Percentiles rank a stretch among this genome's conserved stretches.
phyloP scores from a whole-genome alignment of 1,140 invertebrate species.

The Amyelois transitella region DNA sequence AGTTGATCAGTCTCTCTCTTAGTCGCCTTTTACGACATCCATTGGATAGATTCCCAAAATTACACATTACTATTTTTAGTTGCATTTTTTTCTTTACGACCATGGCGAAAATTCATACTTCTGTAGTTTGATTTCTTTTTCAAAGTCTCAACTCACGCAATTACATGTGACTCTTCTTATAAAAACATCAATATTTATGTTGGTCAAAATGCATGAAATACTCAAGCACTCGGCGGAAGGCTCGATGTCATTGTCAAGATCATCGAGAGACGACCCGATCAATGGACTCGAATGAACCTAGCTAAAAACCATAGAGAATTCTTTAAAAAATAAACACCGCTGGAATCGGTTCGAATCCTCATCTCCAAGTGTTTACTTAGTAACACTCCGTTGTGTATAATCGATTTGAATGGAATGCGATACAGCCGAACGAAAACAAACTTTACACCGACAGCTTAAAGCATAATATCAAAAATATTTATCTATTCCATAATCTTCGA shows the following conservation, averaged over 20 bases:
- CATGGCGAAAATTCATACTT: no score
- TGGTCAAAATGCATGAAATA: slow-evolving; percentile 18
- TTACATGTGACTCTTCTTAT: background rate
- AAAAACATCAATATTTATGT: slow-evolving; percentile 10
- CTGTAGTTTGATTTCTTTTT: no score
- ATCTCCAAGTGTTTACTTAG: slow-evolving; percentile 68
- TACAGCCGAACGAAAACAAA: background rate
- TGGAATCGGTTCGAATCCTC: slow-evolving; percentile 60
- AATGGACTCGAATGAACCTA: slow-evolving; percentile 57
- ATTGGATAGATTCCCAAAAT: no score
- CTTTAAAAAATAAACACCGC: slow-evolving; percentile 68
- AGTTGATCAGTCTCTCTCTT: no score
- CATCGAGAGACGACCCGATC: slow-evolving; percentile 38
- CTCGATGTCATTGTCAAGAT: slow-evolving; percentile 36
- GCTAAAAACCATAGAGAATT: slow-evolving; percentile 62
- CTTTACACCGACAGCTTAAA: background rate
- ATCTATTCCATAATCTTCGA: background rate
- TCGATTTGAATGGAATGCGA: slow-evolving; percentile 51
- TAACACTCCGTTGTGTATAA: slow-evolving; percentile 68
- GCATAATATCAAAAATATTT: background rate
- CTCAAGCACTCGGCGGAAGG: slow-evolving; percentile 33
- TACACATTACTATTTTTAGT: no score
- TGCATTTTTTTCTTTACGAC: no score
- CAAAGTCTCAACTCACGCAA: no score
- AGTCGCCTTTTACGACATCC: no score